Base-by-base conservation (phyloP, 2,113 vertebrate species). In the Oncorhynchus clarkii region DNA sequence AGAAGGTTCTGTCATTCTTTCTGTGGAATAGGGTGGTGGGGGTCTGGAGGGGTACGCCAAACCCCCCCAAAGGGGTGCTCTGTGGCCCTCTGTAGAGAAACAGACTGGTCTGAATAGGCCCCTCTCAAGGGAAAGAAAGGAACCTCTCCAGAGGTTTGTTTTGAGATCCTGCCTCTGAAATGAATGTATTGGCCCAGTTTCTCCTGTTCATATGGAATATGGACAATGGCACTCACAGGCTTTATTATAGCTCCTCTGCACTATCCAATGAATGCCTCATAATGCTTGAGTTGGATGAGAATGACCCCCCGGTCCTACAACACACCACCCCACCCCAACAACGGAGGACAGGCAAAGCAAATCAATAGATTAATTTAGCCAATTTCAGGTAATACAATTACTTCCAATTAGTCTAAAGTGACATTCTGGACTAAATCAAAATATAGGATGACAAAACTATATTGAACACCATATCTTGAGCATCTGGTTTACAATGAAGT, bases 81-180 rank as follows among this genome's bases (percentile, higher is more conserved):
- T 74, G 82, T 29, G 71, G 76, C 71, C 49, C 84, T 78, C 78
- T 77, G 73, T 78, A 78, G 74, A 84, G 85, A 88, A 88, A 88
- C 76, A 78, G 54, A 80, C 73, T 68, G 72, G 67, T 9, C 83
- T 91, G 88, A 91, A 92, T 88, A 78, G 91, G 70, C 72, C 59
- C 87, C 85, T 86, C 88, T 91, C 78, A 62, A 77, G 78, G 75
- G 75, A 83, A 87, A 91, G 86, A 91, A 93, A 92, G 80, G 83
- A 83, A 67, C 82, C 89, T 88, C 90, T 93, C 84, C 82, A 88
- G 77, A 72, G 88, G 90, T 93, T 92, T 92, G 88, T 94, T 93
- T 92, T 90, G 90, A 91, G 90, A 90, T 88, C 88, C 89, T 85
- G 88, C 86, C 82, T 85, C 85, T 73, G 82, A 85, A 54, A 85